Conservation (phyloP, 2,113 vertebrate species). For the Vanacampus margaritifer region DNA sequence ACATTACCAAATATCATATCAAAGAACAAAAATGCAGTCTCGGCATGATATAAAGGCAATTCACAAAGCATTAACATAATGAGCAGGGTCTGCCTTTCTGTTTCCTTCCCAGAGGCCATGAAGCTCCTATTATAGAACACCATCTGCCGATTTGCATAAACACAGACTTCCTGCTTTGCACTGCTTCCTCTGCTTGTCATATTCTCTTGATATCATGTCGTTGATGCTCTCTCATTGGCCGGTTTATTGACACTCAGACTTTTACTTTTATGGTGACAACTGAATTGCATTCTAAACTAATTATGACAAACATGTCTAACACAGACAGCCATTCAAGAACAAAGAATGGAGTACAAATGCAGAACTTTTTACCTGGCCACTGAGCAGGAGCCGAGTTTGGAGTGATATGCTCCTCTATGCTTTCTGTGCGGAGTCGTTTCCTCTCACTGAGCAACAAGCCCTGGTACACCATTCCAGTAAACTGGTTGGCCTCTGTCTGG, state of each 20-base stretch:
- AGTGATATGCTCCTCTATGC: slow-evolving; percentile 92
- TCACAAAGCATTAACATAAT: slow-evolving; percentile 39
- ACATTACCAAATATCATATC: not conserved
- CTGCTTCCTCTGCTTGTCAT: slow-evolving; percentile 29
- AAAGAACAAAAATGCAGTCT: slow-evolving; percentile 24
- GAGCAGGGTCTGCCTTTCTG: slow-evolving; percentile 44
- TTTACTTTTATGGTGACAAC: not conserved
- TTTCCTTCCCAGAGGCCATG: slow-evolving; percentile 60
- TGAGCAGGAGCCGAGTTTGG: slow-evolving; percentile 90
- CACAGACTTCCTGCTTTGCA: slow-evolving; percentile 48
- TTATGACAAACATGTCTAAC: not conserved
- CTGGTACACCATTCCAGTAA: slow-evolving; percentile 97
- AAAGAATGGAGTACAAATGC: not conserved
- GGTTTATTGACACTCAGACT: not conserved
- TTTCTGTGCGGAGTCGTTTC: slow-evolving; percentile 91
- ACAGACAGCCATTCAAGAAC: not conserved
- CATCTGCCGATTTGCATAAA: slow-evolving; percentile 65
- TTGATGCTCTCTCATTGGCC: slow-evolving; percentile 18
- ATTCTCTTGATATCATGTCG: slow-evolving; percentile 23
- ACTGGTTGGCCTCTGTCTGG: slow-evolving; percentile 90
- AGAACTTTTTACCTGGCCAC: slow-evolving; percentile 84
- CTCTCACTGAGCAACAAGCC: slow-evolving; percentile 91
- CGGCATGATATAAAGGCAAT: slow-evolving; percentile 21
- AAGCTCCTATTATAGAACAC: slow-evolving; percentile 60
- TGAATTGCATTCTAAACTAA: not conserved